phyloP scores from a whole-genome alignment of 2,888 invertebrate species.

The Hydrotaea cyrtoneurina region DNA sequence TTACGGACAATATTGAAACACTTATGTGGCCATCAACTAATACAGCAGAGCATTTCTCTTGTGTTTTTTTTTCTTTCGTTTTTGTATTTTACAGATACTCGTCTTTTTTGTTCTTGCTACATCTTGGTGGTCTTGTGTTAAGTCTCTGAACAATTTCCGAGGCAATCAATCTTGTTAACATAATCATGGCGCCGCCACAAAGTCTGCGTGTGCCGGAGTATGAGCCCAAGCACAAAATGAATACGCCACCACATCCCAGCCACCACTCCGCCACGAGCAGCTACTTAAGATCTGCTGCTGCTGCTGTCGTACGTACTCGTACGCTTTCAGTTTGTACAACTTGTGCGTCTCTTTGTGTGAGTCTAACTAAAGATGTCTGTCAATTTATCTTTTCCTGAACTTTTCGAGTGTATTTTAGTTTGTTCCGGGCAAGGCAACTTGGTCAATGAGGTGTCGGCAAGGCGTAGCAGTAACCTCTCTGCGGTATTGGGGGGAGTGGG shows the following conservation, averaged over 20 bases:
- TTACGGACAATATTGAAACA: constrained; percentile 43
- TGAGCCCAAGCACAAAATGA: not conserved
- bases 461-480: constrained; percentile 62
- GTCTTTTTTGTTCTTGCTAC: constrained; percentile 18
- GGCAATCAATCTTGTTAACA: constrained; percentile 65
- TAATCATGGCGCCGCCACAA: constrained; percentile 64
- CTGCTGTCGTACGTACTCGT: not conserved
- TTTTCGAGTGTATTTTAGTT: constrained; percentile 22
- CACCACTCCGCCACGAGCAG: not conserved
- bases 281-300: constrained; percentile 50
- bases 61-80: constrained; percentile 1
- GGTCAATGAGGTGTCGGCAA: constrained; percentile 63
- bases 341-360: not conserved
- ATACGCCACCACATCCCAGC: not conserved
- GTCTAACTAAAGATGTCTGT: constrained; percentile 33
- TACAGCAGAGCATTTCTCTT: not conserved
- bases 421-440: not conserved
- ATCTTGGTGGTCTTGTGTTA: not conserved
- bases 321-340: constrained; percentile 1
- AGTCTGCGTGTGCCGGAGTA: constrained; percentile 59
- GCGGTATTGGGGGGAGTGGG: constrained; percentile 28
- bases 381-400: constrained; percentile 51
- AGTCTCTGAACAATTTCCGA: constrained; percentile 60
- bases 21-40: constrained; percentile 26
- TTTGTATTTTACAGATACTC: constrained; percentile 21